Percentiles rank a stretch among this genome's conserved stretches.
These are phyloP conservation scores for Tribolium castaneum DNA, from an alignment of 1,140 invertebrate species.

Conservation along the genomic window DNA sequence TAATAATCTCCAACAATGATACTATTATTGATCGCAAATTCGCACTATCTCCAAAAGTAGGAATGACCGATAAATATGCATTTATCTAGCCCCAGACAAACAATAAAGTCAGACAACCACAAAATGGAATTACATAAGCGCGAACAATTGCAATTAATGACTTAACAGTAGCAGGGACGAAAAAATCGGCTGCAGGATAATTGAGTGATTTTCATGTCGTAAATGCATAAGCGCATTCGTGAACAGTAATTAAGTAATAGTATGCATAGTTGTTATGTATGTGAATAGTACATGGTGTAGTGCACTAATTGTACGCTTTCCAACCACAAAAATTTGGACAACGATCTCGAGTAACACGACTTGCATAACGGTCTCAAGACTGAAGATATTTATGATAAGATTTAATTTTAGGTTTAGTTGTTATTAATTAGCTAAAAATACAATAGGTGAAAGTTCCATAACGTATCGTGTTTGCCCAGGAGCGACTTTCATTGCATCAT, in stretches of 20 bases:
- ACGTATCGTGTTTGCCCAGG: not conserved
- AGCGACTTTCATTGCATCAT: not conserved
- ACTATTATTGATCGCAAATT: not conserved
- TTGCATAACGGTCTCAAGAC: not conserved
- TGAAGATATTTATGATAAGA: not conserved
- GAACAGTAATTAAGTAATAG: not conserved
- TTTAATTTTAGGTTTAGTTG: not conserved
- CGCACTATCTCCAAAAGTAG: not conserved
- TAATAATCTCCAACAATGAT: not conserved
- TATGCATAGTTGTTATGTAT: not conserved
- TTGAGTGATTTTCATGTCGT: not conserved
- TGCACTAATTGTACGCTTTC: constrained; percentile 10
- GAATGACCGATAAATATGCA: constrained; percentile 17
- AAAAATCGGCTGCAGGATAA: not conserved
- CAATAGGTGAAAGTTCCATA: constrained; percentile 2
- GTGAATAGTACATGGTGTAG: not conserved
- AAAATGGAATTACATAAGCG: not conserved
- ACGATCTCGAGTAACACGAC: not conserved
- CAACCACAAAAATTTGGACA: not conserved
- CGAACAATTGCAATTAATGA: not conserved
- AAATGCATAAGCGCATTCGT: not conserved
- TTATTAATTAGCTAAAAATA: constrained; percentile 20
- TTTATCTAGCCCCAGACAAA: constrained; percentile 23
- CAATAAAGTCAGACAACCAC: constrained; percentile 15
- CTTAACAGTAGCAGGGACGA: not conserved